Evolutionary conservation across 2,797 vertebrate genomes (phyloP), one percentile per base, ranked within the genome.

Genomic region (Malacoctenus gilli): DNA sequence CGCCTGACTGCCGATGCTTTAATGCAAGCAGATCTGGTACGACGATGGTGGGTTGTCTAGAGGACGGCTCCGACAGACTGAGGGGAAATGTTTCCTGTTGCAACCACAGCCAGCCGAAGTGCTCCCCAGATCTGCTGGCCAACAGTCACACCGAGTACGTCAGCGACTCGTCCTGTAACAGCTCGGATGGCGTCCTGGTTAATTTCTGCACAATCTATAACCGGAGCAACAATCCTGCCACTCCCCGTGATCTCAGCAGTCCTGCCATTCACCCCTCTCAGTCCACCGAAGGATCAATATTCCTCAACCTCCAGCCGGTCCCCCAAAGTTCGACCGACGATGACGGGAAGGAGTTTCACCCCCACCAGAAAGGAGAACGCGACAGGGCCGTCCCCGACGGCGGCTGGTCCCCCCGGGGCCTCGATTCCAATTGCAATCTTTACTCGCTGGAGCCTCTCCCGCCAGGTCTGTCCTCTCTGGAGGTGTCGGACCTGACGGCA

Each of bases 161-260:
- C 72, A 97, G 94, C 0, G 95, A 98, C 89, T 97, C 94, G 0
- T 98, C 96, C 47, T 97, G 94, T 77, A 96, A 94, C 86, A 98
- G 96, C 39, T 98, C 96, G 0, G 96, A 98, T 0, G 96, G 97
- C 0, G 85, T 98, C 32, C 86, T 98, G 37, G 95, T 98, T 57
- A 98, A 95, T 62, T 97, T 98, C 88, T 96, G 94, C 61, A 79
- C 97, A 22, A 96, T 99, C 55, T 98, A 98, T 78, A 92, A 92
- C 85, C 92, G 93, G 60, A 94, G 92, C 89, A 96, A 92, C 25
- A 91, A 91, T 57, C 90, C 91, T 0, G 88, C 94, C 66, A 92
- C 83, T 1, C 91, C 95, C 2, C 69, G 70, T 1, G 87, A 89
- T 58, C 82, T 91, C 34, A 78, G 84, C 68, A 94, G 93, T 79